Percentiles rank a stretch among this genome's conserved stretches.
phyloP scores from a whole-genome alignment of 23 tunicate species.

The Styela plicata region DNA sequence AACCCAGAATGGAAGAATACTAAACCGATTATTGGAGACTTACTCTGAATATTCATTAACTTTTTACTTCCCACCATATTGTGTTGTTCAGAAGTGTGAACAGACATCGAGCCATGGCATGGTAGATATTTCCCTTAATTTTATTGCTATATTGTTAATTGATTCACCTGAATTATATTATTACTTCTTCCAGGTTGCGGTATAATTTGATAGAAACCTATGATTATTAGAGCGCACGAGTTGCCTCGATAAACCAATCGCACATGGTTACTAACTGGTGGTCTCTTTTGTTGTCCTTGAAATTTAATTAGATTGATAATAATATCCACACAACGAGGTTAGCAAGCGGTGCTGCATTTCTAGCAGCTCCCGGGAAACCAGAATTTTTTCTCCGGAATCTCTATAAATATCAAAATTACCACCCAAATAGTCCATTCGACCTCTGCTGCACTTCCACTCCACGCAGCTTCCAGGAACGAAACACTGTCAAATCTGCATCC shows the following conservation, averaged over 20 bases:
- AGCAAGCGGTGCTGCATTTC: neutral
- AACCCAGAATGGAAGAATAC: too few species aligned
- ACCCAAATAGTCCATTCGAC: conserved; percentile 24
- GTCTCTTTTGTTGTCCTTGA: neutral
- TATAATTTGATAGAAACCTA: neutral
- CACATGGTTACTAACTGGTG: neutral
- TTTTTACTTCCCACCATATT: too few species aligned
- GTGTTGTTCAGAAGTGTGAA: too few species aligned
- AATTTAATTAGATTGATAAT: too few species aligned
- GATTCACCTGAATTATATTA: too few species aligned
- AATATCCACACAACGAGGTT: neutral
- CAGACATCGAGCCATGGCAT: too few species aligned
- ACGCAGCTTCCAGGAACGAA: conserved; percentile 22
- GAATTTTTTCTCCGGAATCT: neutral
- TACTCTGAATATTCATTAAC: too few species aligned
- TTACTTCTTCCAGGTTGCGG: neutral
- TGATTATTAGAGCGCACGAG: neutral
- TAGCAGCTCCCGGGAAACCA: neutral
- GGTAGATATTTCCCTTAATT: too few species aligned
- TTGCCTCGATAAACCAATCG: neutral
- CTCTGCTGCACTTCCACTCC: conserved; percentile 39
- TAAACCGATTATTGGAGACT: too few species aligned
- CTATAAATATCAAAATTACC: conserved; percentile 26
- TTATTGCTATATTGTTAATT: too few species aligned
- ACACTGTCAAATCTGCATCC: neutral